Evolutionary conservation across 23 tunicate species (phyloP).

Genomic region (Pegea sp.): DNA sequence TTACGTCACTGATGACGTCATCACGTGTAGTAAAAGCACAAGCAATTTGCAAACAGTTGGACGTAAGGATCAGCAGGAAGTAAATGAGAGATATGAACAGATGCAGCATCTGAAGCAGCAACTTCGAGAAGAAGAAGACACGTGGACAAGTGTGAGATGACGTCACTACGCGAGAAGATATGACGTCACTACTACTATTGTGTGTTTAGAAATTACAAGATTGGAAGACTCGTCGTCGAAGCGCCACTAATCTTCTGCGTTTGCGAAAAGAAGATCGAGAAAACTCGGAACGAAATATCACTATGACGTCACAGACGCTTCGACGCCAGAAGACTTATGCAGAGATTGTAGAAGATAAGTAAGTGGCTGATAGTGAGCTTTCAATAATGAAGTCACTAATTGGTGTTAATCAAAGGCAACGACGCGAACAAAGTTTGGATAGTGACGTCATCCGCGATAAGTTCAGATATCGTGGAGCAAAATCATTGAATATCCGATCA

Average conservation of each 20-base stretch:
- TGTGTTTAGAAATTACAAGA: conserved; percentile 45
- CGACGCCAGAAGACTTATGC: conserved; percentile 49
- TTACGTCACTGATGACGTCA: no score
- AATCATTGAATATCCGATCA: no score
- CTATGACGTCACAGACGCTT: conserved; percentile 1
- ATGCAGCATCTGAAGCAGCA: conserved; percentile 49
- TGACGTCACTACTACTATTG: no score
- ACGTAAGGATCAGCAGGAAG: conserved; percentile 17
- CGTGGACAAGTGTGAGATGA: conserved; percentile 78
- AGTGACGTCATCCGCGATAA: no score
- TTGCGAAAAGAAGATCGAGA: conserved; percentile 70
- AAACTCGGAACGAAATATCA: conserved; percentile 10
- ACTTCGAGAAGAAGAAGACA: conserved; percentile 78
- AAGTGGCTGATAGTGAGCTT: no score
- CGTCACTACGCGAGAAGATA: no score
- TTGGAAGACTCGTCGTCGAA: conserved; percentile 64
- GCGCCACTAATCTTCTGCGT: conserved; percentile 51
- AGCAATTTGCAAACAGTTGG: not conserved
- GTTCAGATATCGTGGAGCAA: no score
- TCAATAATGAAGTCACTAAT: no score
- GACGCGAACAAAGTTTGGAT: no score
- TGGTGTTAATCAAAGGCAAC: no score
- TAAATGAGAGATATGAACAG: conserved; percentile 56
- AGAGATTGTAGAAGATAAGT: conserved; percentile 82
- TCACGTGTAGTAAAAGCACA: not conserved